Percentiles rank a stretch among this genome's conserved stretches.
Evolutionary conservation across 2,113 vertebrate genomes (phyloP).

Genomic region (Erythrocebus patas): DNA sequence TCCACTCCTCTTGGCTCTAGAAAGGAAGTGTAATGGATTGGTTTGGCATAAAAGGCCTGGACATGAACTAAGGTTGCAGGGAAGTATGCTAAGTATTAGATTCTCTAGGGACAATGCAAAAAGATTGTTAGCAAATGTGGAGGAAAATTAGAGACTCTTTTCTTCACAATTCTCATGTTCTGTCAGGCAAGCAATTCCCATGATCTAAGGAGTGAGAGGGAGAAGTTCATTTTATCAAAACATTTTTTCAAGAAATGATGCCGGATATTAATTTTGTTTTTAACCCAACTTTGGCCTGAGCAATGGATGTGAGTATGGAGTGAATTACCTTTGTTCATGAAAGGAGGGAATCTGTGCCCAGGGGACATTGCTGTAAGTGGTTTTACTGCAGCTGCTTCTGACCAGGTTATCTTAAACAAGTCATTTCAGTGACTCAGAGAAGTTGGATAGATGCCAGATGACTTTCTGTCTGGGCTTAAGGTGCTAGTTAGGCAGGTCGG

Average conservation of each 20-base stretch:
- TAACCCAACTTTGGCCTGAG: neutral
- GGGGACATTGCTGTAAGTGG: neutral
- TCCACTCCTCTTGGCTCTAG: slow-evolving; percentile 14
- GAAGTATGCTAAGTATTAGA: slow-evolving; percentile 14
- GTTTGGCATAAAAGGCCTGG: slow-evolving; percentile 38
- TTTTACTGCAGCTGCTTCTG: neutral
- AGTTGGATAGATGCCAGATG: neutral
- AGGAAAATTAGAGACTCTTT: slow-evolving; percentile 15
- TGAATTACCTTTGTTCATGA: neutral
- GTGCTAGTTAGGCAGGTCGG: neutral
- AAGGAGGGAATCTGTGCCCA: neutral
- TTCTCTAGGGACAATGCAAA: neutral
- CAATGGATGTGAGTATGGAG: neutral
- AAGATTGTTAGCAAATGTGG: neutral
- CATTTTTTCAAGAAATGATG: neutral
- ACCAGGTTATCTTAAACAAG: neutral
- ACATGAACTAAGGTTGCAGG: slow-evolving; percentile 26
- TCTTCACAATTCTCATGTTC: neutral
- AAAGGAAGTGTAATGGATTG: slow-evolving; percentile 47
- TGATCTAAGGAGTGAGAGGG: neutral
- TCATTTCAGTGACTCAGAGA: slow-evolving; percentile 8
- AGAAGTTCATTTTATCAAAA: neutral
- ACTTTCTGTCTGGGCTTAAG: neutral
- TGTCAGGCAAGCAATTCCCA: neutral
- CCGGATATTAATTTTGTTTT: neutral